Percentiles rank a stretch among this genome's conserved stretches.
phyloP scores from a whole-genome alignment of 2,888 invertebrate genomes.

The Hoplodrina ambigua region DNA sequence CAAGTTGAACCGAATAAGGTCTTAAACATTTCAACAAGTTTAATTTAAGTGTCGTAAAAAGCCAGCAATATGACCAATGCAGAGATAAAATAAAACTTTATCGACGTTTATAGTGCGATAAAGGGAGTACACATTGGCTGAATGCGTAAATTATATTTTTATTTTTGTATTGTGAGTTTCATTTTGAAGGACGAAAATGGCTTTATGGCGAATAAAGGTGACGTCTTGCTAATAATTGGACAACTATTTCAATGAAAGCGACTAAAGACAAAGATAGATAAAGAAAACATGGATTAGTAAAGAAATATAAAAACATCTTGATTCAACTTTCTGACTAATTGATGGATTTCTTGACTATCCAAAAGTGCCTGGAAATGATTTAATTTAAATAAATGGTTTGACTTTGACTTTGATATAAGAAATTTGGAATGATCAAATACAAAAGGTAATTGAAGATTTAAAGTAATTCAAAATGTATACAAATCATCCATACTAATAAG shows the following conservation, averaged over 20 bases:
- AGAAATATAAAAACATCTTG: not conserved
- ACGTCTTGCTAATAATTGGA: not conserved
- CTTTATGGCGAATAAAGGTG: conserved; percentile 6
- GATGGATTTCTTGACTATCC: no score
- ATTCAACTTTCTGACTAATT: no score
- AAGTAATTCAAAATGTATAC: not conserved
- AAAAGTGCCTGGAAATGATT: no score
- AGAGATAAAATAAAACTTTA: conserved; percentile 69
- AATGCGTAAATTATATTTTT: conserved; percentile 11
- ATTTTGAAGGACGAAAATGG: not conserved
- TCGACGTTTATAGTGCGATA: conserved; percentile 54
- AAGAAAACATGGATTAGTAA: not conserved
- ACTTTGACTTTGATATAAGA: not conserved
- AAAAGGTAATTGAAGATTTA: not conserved
- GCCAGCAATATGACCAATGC: conserved; percentile 60
- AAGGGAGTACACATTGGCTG: conserved; percentile 35
- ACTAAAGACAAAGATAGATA: not conserved
- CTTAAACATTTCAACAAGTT: conserved; percentile 60
- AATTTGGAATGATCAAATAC: not conserved
- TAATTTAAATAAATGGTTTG: no score
- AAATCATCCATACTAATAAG: no score
- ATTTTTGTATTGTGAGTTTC: conserved; percentile 11
- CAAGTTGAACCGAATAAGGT: conserved; percentile 43
- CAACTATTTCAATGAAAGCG: not conserved
- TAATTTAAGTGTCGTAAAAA: conserved; percentile 67